Conservation (phyloP, 2,113 vertebrate genomes). For the Pundamilia nyererei region DNA sequence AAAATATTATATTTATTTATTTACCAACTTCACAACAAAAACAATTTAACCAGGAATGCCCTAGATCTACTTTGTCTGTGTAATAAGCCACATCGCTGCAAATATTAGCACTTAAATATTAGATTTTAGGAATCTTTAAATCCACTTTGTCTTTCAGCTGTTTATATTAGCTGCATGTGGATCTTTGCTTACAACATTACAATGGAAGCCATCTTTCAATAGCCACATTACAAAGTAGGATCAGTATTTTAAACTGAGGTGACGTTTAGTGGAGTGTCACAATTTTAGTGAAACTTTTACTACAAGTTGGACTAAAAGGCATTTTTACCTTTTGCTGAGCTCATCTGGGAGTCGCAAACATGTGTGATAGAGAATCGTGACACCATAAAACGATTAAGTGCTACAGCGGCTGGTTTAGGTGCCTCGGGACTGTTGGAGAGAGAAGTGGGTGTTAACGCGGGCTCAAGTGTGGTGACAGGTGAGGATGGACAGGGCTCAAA, state of each 20-base stretch:
- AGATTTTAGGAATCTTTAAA: not conserved
- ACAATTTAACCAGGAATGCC: not conserved
- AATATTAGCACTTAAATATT: not conserved
- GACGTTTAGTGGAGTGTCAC: not conserved
- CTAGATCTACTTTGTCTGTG: not conserved
- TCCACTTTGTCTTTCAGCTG: not conserved
- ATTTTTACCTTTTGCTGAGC: slow-evolving; percentile 69
- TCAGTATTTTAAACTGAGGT: not conserved
- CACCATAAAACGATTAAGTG: slow-evolving; percentile 79
- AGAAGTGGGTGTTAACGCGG: slow-evolving; percentile 24
- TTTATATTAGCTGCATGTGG: not conserved
- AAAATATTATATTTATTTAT: not conserved
- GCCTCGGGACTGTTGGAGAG: slow-evolving; percentile 41
- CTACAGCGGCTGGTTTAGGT: slow-evolving; percentile 49
- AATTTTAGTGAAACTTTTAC: not conserved
- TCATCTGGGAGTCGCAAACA: slow-evolving; percentile 80
- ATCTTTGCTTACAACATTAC: not conserved
- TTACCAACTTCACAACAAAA: not conserved
- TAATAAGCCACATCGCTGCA: not conserved
- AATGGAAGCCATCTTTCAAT: not conserved
- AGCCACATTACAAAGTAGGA: not conserved
- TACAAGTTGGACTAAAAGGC: not conserved
- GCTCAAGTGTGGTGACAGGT: slow-evolving; percentile 21
- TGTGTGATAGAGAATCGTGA: slow-evolving; percentile 97
- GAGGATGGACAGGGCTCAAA: slow-evolving; percentile 51